phyloP scores from a whole-genome alignment of 2,888 invertebrate genomes.

The Drosophila meridiana region DNA sequence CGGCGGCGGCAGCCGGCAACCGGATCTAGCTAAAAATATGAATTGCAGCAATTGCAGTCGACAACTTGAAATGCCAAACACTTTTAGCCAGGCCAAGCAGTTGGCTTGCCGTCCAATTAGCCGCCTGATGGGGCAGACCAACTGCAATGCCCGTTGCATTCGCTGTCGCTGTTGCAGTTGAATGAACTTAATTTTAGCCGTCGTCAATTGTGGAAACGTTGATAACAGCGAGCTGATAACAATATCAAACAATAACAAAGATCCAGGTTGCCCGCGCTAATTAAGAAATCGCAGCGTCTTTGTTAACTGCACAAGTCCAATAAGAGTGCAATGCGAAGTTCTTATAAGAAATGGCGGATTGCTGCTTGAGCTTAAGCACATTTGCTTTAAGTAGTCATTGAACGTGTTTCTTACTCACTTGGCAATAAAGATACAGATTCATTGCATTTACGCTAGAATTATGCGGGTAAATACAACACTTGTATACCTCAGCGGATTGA shows the following conservation, averaged over 20 bases:
- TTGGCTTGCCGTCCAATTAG: background rate
- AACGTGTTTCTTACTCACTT: background rate
- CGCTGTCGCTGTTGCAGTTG: background rate
- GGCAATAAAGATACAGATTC: background rate
- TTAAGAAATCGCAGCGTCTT: conserved; percentile 24
- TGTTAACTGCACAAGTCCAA: conserved; percentile 12
- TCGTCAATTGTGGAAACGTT: background rate
- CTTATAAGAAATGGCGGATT: background rate
- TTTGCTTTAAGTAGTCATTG: background rate
- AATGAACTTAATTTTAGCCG: conserved; percentile 2
- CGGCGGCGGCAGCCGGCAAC: conserved; percentile 34
- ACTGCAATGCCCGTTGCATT: conserved; percentile 2
- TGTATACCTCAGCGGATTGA: background rate
- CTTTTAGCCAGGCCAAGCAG: conserved; percentile 2
- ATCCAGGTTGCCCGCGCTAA: conserved; percentile 18
- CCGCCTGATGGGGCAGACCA: background rate
- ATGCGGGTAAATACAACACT: background rate
- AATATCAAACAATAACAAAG: conserved; percentile 14
- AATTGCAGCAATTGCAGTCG: conserved; percentile 32
- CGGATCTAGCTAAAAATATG: conserved; percentile 47
- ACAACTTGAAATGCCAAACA: conserved; percentile 25
- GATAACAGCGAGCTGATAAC: conserved; percentile 30
- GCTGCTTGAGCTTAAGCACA: background rate
- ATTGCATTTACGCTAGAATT: background rate
- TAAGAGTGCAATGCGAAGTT: background rate